Percentiles rank a stretch among this genome's conserved stretches.
phyloP scores from a whole-genome alignment of 2,888 invertebrate genomes.

The Spialia ferax region DNA sequence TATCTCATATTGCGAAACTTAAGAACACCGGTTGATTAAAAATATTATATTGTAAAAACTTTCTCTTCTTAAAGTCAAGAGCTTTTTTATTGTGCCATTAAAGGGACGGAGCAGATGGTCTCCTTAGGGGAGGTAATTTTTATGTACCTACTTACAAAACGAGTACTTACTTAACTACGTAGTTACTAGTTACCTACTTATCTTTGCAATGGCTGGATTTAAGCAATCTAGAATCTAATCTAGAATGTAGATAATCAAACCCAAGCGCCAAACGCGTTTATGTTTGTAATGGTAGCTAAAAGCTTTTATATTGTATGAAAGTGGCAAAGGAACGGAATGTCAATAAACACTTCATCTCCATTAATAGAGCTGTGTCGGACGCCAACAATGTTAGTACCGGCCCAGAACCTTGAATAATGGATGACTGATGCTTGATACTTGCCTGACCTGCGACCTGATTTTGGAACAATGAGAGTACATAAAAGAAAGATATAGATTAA shows the following conservation, averaged over 20 bases:
- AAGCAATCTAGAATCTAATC: too few relatives aligned
- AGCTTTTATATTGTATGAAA: conserved; percentile 7
- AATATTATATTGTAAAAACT: too few relatives aligned
- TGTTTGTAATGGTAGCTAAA: not conserved
- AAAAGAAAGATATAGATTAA: not conserved
- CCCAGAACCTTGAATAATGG: conserved; percentile 16
- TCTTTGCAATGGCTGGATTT: too few relatives aligned
- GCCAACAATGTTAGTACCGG: conserved; percentile 1
- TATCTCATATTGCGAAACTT: not conserved
- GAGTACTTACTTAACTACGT: too few relatives aligned
- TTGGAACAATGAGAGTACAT: not conserved
- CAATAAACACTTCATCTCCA: conserved; percentile 17
- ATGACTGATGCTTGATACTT: conserved; percentile 3
- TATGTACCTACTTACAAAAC: too few relatives aligned
- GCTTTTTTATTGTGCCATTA: too few relatives aligned
- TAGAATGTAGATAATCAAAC: not conserved
- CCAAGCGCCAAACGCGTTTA: not conserved
- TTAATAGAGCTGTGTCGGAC: conserved; percentile 1
- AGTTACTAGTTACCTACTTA: too few relatives aligned
- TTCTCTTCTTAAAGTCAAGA: too few relatives aligned
- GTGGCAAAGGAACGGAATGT: not conserved
- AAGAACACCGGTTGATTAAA: not conserved
- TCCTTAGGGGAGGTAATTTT: too few relatives aligned
- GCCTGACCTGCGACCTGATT: conserved; percentile 10
- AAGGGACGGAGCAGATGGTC: too few relatives aligned